phyloP scores from a whole-genome alignment of 2,113 vertebrate species.

The Dasyurus viverrinus region DNA sequence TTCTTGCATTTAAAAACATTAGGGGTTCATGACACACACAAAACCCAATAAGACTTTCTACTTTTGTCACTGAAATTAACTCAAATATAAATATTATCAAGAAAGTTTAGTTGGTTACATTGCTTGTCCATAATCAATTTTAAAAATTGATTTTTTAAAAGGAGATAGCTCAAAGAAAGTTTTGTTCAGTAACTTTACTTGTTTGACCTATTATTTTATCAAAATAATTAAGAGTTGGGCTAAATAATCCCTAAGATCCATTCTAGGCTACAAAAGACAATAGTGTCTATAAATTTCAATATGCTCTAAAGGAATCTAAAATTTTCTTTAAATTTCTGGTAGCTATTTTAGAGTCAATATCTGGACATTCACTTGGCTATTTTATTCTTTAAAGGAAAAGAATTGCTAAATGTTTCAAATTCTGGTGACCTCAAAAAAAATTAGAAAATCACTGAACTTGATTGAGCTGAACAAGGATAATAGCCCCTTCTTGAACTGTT shows the following conservation, averaged over 20 bases:
- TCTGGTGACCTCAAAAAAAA: not conserved
- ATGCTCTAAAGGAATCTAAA: slow-evolving; percentile 35
- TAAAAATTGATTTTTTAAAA: not conserved
- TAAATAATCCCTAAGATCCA: slow-evolving; percentile 15
- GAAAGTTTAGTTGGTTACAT: not conserved
- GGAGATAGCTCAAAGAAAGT: not conserved
- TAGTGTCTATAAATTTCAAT: not conserved
- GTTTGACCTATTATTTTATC: slow-evolving; percentile 15
- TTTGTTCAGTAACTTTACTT: slow-evolving; percentile 4
- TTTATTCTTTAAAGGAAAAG: not conserved
- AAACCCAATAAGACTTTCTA: not conserved
- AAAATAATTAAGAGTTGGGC: slow-evolving; percentile 12
- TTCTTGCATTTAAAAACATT: not conserved
- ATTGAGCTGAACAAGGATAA: not conserved
- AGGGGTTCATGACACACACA: not conserved
- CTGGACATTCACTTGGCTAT: not conserved
- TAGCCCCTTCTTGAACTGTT: not conserved
- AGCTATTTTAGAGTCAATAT: not conserved
- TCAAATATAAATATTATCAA: not conserved
- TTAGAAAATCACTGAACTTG: not conserved
- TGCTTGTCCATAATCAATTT: not conserved
- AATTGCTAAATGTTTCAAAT: not conserved
- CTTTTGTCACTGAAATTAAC: not conserved
- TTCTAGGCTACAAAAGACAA: not conserved
- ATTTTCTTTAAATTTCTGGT: slow-evolving; percentile 18